phyloP scores from a whole-genome alignment of 2,797 vertebrate species.

The Catostomus latipinnis region DNA sequence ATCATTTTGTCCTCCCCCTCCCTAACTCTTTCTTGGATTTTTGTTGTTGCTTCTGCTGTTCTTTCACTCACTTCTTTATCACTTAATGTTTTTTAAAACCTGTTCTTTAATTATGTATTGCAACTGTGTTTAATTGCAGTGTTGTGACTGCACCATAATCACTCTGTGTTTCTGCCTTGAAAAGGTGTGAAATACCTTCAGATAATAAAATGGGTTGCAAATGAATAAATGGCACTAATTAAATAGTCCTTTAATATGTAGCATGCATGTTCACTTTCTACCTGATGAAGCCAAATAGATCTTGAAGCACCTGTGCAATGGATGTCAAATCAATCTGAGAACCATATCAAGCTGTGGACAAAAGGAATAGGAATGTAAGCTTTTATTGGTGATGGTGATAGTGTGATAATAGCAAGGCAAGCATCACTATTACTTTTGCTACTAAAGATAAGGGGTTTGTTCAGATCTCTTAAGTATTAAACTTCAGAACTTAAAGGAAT shows the following conservation, averaged over 20 bases:
- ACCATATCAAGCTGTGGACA: slow-evolving; percentile 1
- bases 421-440: not conserved
- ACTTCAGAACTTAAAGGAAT: not conserved
- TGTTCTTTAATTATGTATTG: slow-evolving; percentile 30
- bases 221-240: slow-evolving; percentile 19
- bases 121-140: slow-evolving; percentile 23
- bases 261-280: not conserved
- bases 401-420: not conserved
- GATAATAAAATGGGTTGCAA: slow-evolving; percentile 23
- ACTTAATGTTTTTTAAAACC: slow-evolving; percentile 29
- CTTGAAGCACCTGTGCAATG: not conserved
- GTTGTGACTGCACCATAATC: slow-evolving; percentile 16
- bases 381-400: not conserved
- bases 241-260: slow-evolving; percentile 24
- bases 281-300: slow-evolving; percentile 16
- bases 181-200: slow-evolving; percentile 27
- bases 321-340: slow-evolving; percentile 35
- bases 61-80: slow-evolving; percentile 8
- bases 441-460: not conserved
- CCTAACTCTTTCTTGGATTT: not conserved
- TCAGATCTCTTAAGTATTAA: not conserved
- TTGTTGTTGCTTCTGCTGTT: not conserved
- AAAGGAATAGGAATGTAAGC: not conserved
- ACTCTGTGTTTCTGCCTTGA: not conserved
- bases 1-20: not conserved